Conservation (phyloP, 2,113 vertebrate species). For the Tragulus kanchil region DNA sequence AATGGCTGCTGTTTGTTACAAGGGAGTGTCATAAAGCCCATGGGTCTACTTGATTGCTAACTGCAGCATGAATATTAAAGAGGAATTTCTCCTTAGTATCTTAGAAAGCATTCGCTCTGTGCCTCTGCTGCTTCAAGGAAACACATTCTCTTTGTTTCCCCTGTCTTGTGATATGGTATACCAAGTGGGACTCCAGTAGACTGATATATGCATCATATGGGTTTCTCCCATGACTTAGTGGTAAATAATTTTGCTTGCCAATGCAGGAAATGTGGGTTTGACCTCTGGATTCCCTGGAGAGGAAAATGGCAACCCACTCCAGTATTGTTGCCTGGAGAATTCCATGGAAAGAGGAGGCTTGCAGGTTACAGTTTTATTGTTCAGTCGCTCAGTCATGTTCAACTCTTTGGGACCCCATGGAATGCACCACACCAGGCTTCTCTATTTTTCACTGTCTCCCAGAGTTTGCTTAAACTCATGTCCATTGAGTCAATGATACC, state of each 20-base stretch:
- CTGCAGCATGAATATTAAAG: constrained; percentile 13
- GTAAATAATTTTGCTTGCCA: too few relatives aligned
- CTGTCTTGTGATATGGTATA: background rate
- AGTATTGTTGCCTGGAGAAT: background rate
- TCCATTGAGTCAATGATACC: background rate
- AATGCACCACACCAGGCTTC: background rate
- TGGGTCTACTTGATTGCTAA: constrained; percentile 8
- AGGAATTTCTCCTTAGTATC: background rate
- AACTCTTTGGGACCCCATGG: background rate
- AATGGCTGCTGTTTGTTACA: background rate
- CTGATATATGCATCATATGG: background rate
- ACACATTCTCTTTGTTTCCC: background rate
- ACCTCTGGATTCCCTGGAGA: background rate
- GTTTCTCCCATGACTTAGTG: too few relatives aligned
- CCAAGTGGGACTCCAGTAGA: background rate
- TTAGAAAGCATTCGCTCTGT: background rate
- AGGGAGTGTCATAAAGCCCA: background rate
- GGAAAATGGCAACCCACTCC: background rate
- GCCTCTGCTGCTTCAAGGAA: background rate
- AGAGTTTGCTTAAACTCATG: background rate
- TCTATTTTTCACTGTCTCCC: background rate
- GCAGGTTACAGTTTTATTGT: background rate
- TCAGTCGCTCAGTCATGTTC: background rate
- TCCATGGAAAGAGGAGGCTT: background rate
- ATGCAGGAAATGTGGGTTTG: background rate